A percentile compares a stretch with the other conserved stretches of the same genome.
Conservation (phyloP, 1,140 invertebrate species). For the Pentalonia nigronervosa region DNA sequence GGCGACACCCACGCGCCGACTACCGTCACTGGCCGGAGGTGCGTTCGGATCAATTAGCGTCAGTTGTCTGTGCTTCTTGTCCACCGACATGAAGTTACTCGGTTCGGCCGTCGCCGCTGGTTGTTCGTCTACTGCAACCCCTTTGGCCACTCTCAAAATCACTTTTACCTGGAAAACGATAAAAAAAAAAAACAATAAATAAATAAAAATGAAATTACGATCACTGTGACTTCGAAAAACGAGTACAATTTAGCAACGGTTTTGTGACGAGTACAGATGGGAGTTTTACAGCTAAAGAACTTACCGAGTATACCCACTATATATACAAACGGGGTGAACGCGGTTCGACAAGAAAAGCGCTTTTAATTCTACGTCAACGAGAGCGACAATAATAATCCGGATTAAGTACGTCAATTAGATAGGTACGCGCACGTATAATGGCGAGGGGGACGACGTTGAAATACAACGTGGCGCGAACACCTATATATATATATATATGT, state of each 20-base stretch:
- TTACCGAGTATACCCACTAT: background rate
- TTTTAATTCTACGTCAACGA: constrained; percentile 44
- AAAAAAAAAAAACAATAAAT: constrained; percentile 28
- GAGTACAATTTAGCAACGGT: background rate
- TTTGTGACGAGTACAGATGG: background rate
- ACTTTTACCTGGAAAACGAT: constrained; percentile 61
- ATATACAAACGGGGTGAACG: background rate
- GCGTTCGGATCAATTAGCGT: constrained; percentile 61
- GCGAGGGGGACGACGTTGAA: background rate
- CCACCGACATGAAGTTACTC: constrained; percentile 60
- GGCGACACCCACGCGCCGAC: constrained; percentile 68
- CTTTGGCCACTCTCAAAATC: constrained; percentile 60
- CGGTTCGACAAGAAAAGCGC: background rate
- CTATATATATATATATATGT: background rate
- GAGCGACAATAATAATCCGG: constrained; percentile 34
- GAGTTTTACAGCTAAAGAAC: background rate
- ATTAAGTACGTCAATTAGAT: constrained; percentile 45
- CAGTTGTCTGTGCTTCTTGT: constrained; percentile 61
- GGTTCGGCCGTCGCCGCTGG: background rate
- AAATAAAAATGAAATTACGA: background rate
- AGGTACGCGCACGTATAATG: background rate
- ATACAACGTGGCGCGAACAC: background rate
- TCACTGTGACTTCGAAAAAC: background rate
- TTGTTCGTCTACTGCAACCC: background rate
- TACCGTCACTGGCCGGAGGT: constrained; percentile 59